A percentile compares a stretch with the other conserved stretches of the same genome.
Conservation (phyloP, 2,888 invertebrate species). For the Sminthurides aquaticus region DNA sequence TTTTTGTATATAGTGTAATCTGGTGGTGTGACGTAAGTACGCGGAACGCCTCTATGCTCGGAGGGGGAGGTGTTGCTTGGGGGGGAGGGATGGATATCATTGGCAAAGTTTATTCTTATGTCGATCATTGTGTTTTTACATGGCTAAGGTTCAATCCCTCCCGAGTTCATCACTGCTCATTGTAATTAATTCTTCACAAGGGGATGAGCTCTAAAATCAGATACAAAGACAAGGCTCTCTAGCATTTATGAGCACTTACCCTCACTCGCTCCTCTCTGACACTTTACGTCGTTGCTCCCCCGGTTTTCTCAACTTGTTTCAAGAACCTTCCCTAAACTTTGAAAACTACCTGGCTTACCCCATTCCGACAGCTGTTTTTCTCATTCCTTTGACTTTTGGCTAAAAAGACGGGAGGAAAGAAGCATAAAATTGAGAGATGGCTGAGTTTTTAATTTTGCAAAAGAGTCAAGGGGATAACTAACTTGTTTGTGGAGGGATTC, state of each 20-base stretch:
- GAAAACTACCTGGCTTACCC: background rate
- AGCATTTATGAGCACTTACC: background rate
- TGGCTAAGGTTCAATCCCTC: background rate
- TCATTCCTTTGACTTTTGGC: too few relatives aligned
- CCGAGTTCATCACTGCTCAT: constrained; percentile 14
- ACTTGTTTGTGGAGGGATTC: too few relatives aligned
- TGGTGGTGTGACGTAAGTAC: too few relatives aligned
- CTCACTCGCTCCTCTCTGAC: background rate
- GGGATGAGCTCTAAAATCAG: constrained; percentile 22
- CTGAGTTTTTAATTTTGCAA: too few relatives aligned
- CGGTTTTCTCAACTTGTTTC: background rate
- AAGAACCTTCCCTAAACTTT: background rate
- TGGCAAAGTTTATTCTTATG: background rate
- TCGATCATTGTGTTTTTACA: background rate
- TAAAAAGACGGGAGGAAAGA: too few relatives aligned
- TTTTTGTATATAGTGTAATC: too few relatives aligned
- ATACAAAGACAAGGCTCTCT: constrained; percentile 9
- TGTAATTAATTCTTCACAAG: constrained; percentile 27
- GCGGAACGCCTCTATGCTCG: too few relatives aligned
- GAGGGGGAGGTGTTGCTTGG: too few relatives aligned
- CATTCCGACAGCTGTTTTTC: background rate
- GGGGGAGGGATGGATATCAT: too few relatives aligned
- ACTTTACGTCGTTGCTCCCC: background rate
- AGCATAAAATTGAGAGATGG: too few relatives aligned
- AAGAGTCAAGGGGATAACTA: too few relatives aligned